These are phyloP conservation scores for Planococcus citri DNA, from an alignment of 1,140 invertebrate genomes.

Conservation along the genomic window DNA sequence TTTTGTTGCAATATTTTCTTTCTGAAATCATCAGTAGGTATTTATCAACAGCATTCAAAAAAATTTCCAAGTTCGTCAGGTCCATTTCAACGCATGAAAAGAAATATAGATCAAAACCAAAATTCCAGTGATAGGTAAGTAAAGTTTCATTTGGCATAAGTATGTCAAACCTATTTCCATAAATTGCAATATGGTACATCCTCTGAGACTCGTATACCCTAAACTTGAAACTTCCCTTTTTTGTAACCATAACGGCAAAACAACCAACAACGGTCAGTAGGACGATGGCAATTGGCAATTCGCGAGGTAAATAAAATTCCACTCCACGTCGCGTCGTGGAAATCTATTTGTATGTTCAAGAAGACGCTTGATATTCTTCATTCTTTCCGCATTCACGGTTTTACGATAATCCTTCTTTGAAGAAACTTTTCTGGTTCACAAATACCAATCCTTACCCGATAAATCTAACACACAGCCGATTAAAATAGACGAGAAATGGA, in stretches of 20 bases:
- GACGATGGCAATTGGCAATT: not conserved
- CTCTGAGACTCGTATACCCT: not conserved
- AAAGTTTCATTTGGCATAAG: too few species aligned
- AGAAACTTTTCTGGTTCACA: slow-evolving; percentile 3
- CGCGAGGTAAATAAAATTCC: too few species aligned
- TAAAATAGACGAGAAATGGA: not conserved
- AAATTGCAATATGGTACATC: too few species aligned
- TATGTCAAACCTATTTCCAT: too few species aligned
- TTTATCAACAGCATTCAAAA: too few species aligned
- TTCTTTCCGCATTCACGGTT: not conserved
- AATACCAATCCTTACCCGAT: not conserved
- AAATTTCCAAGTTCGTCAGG: too few species aligned
- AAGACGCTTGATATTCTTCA: not conserved
- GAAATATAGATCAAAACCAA: too few species aligned
- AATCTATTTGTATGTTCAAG: not conserved
- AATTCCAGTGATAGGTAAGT: too few species aligned
- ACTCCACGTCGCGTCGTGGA: too few species aligned
- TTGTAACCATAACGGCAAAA: not conserved
- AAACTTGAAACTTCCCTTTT: not conserved
- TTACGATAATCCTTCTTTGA: not conserved
- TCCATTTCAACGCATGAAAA: too few species aligned
- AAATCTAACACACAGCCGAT: not conserved
- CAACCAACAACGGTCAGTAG: not conserved
- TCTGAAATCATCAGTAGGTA: too few species aligned
- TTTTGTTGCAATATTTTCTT: too few species aligned